These are phyloP conservation scores for Phymanthus crucifer DNA, from an alignment of 92 coral and sea anemone species.

Conservation along the genomic window DNA sequence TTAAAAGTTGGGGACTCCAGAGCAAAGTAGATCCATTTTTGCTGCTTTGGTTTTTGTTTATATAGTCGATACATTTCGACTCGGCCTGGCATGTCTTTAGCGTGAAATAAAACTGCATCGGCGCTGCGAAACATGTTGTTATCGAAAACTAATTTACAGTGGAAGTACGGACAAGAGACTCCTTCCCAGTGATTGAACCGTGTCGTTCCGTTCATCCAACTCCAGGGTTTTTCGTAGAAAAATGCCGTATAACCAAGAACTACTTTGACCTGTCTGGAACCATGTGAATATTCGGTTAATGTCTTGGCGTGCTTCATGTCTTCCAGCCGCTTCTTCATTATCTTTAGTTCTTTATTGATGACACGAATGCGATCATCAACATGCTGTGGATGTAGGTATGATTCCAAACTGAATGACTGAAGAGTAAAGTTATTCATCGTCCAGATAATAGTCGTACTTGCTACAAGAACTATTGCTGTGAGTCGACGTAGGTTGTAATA, in stretches of 20 bases:
- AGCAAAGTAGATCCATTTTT: conserved; percentile 51
- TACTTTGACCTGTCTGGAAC: conserved; percentile 7
- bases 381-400: conserved; percentile 24
- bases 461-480: conserved; percentile 1
- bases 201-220: conserved; percentile 29
- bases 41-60: conserved; percentile 33
- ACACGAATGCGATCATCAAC: conserved; percentile 41
- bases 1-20: conserved; percentile 40
- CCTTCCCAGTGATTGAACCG: conserved; percentile 40
- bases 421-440: neutral
- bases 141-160: conserved; percentile 34
- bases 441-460: conserved; percentile 21
- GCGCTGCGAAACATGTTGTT: conserved; percentile 26
- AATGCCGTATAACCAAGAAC: conserved; percentile 33
- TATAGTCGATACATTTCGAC: conserved; percentile 44
- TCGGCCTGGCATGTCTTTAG: conserved; percentile 46
- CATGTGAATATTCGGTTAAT: conserved; percentile 26
- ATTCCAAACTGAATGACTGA: neutral
- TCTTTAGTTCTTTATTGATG: conserved; percentile 21
- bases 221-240: conserved; percentile 39
- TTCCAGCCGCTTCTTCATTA: conserved; percentile 23
- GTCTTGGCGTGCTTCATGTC: neutral
- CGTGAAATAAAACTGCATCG: conserved; percentile 46
- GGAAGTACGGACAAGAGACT: conserved; percentile 28
- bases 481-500: conserved; percentile 10